Percentiles rank a stretch among this genome's conserved stretches.
Evolutionary conservation across 2,797 vertebrate genomes (phyloP).

Genomic region (Dromococcyx pavoninus): DNA sequence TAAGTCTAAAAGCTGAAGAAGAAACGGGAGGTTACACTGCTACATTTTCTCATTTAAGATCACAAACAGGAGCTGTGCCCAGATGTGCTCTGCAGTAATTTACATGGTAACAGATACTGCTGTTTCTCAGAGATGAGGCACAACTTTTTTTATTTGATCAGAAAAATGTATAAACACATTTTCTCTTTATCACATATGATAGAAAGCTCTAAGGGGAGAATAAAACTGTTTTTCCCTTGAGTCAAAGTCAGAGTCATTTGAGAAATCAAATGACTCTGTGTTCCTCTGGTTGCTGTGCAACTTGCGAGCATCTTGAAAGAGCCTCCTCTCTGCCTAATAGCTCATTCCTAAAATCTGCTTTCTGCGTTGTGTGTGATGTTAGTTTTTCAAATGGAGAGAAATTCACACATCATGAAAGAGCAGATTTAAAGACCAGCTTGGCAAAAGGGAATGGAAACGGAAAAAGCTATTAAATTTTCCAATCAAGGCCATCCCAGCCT

Average conservation of each 20-base stretch:
- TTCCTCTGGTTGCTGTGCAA: slow-evolving; percentile 59
- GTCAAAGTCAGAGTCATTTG: slow-evolving; percentile 60
- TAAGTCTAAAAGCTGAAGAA: not conserved
- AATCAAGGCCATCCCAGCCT: not conserved
- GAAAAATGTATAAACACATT: slow-evolving; percentile 45
- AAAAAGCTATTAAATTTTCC: slow-evolving; percentile 42
- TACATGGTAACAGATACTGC: slow-evolving; percentile 9
- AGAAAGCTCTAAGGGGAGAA: slow-evolving; percentile 45
- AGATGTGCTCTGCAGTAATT: slow-evolving; percentile 18
- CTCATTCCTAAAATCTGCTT: slow-evolving; percentile 53
- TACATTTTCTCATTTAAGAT: not conserved
- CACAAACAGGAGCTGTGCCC: not conserved
- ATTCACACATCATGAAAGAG: slow-evolving; percentile 55
- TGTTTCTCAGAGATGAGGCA: slow-evolving; percentile 24
- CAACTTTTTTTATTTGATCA: not conserved
- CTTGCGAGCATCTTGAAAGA: slow-evolving; percentile 38
- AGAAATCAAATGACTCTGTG: slow-evolving; percentile 60
- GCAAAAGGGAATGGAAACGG: slow-evolving; percentile 22
- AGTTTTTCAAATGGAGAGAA: slow-evolving; percentile 60
- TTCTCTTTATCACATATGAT: slow-evolving; percentile 52
- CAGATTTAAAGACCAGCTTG: slow-evolving; percentile 43
- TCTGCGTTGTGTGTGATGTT: slow-evolving; percentile 37
- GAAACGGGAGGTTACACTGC: not conserved
- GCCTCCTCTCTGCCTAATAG: slow-evolving; percentile 50
- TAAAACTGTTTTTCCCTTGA: slow-evolving; percentile 53